Conservation (phyloP, 2,888 invertebrate genomes). For the Lasioglossum vierecki region DNA sequence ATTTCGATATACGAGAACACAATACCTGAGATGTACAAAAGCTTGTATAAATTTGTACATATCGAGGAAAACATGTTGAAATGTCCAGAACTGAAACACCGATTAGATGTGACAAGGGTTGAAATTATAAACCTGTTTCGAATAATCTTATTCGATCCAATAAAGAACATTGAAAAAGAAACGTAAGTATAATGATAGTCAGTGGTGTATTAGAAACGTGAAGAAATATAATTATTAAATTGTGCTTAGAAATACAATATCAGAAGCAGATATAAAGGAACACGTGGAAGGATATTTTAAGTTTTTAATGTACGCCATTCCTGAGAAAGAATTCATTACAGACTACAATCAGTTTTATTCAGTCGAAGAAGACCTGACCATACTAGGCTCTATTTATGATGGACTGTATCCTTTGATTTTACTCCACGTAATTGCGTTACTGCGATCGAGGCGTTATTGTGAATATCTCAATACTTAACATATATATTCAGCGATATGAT, state of each 20-base stretch:
- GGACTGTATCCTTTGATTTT: conserved; percentile 88
- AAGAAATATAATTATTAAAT: conserved; percentile 25
- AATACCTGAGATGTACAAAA: conserved; percentile 89
- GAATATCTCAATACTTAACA: conserved; percentile 63
- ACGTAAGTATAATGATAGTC: conserved; percentile 77
- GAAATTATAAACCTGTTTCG: conserved; percentile 84
- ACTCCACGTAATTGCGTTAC: neutral
- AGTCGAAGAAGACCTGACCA: conserved; percentile 88
- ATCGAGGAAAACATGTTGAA: conserved; percentile 82
- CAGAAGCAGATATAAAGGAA: conserved; percentile 74
- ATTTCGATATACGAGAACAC: conserved; percentile 91
- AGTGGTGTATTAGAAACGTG: conserved; percentile 1
- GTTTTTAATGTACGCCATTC: conserved; percentile 84
- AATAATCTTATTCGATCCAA: conserved; percentile 80
- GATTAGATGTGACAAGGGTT: conserved; percentile 85
- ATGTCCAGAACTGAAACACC: conserved; percentile 83
- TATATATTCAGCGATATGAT: conserved; percentile 84
- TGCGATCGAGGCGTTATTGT: neutral
- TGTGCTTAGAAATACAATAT: conserved; percentile 65
- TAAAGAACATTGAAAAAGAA: conserved; percentile 77
- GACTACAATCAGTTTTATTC: conserved; percentile 90
- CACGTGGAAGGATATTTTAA: conserved; percentile 83
- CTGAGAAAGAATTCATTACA: conserved; percentile 86
- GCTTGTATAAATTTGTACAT: conserved; percentile 84
- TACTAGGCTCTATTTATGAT: conserved; percentile 87